phyloP scores from a whole-genome alignment of 2,113 vertebrate species.

The Aptenodytes forsteri region DNA sequence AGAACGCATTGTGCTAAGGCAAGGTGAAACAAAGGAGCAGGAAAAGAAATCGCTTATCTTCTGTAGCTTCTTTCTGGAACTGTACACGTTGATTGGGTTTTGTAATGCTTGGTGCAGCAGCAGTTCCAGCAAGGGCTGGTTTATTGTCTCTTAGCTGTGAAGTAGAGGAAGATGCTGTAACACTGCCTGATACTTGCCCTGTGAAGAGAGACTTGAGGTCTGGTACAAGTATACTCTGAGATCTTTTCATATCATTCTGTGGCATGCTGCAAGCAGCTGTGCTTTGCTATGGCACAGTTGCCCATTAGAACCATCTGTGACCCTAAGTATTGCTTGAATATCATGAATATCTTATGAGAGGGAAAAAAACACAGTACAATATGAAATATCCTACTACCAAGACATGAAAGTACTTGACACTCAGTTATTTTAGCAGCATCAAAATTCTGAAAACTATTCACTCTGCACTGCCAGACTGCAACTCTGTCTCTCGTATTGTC shows the following conservation, averaged over 20 bases:
- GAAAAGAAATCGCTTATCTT: background rate
- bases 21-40: background rate
- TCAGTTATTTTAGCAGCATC: background rate
- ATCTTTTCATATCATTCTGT: fast-evolving
- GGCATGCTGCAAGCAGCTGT: background rate
- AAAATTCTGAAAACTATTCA: background rate
- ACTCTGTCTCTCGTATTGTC: background rate
- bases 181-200: background rate
- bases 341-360: background rate
- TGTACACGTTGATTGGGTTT: background rate
- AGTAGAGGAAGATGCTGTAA: background rate
- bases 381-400: background rate
- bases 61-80: background rate
- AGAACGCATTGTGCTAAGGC: background rate
- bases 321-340: background rate
- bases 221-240: background rate
- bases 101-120: background rate
- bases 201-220: background rate
- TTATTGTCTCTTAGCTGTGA: background rate
- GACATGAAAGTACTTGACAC: background rate
- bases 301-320: background rate
- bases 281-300: background rate
- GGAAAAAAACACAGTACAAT: background rate
- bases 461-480: background rate
- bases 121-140: background rate